Evolutionary conservation across 1,140 invertebrate genomes (phyloP), one percentile per base, ranked within the genome.

Genomic region (Papilio helenus): DNA sequence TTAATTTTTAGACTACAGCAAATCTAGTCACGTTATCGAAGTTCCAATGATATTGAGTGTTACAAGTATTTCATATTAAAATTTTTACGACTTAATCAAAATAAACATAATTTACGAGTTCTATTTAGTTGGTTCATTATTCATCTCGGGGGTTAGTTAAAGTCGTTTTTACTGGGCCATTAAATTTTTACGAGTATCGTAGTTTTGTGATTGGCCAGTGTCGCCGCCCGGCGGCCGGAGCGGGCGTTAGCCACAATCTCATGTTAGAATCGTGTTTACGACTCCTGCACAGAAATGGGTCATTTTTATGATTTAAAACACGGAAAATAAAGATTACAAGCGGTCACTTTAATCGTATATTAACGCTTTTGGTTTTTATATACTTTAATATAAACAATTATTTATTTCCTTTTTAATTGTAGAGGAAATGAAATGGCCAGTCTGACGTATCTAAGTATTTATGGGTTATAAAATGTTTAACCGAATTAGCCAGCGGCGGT

Each of bases 41-140:
- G 49, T 18, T 3, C 49, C 18, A 7, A 23, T 10, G 10, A 23
- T 8, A 29, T 29, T 68, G 12, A 29, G 2, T 16, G 23, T 68
- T 68, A 68, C 26, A 34, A 29, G 26, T 68, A 68, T 68, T 68
- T 34, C 20, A 23, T 61, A 61, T 26, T 34, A 68, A 34, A n/a
- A 68, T 34, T 68, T 68, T 68, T 68, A 68, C 61, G 61, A 68
- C 61, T 68, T 68, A 68, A 68, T 68, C 61, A 68, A 68, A 68
- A 68, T 68, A 68, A 68, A 68, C 10, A 68, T 68, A 68, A 68
- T 68, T 68, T 68, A 65, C 61, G 61, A 65, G 61, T 65, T 65
- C 61, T 65, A 65, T 65, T 65, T 65, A 65, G 61, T 65, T 65
- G 61, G 61, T 65, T 16, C 61, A 65, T 65, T 65, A 65, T 65